These are phyloP conservation scores for Stercorarius parasiticus DNA, from an alignment of 2,113 vertebrate species.

Conservation along the genomic window DNA sequence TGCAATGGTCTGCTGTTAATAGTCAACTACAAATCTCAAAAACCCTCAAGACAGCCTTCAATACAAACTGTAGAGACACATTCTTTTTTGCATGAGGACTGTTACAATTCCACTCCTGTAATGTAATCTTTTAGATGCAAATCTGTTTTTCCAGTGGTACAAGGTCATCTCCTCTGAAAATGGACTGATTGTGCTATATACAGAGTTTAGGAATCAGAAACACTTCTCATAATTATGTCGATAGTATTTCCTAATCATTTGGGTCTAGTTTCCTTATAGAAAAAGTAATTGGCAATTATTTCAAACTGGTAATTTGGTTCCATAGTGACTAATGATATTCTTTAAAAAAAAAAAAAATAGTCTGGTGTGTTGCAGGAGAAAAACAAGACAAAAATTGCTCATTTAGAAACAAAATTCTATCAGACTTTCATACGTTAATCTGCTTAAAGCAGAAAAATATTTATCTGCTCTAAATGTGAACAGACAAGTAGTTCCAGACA, in stretches of 20 bases:
- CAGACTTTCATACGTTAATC: not conserved
- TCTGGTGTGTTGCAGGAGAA: not conserved
- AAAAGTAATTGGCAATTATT: slow-evolving; percentile 31
- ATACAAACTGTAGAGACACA: not conserved
- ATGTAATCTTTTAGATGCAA: not conserved
- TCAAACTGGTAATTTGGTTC: not conserved
- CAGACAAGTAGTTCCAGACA: not conserved
- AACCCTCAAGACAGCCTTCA: not conserved
- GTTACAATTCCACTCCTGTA: not conserved
- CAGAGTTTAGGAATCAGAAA: not conserved
- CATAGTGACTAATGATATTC: not conserved
- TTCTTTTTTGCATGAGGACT: not conserved
- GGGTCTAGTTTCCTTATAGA: not conserved
- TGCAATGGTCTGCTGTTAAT: not conserved
- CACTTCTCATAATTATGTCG: not conserved
- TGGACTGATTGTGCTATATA: not conserved
- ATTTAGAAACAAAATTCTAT: slow-evolving; percentile 15
- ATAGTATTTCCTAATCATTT: not conserved
- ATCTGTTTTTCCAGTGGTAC: not conserved
- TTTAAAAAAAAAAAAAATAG: not conserved
- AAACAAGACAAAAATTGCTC: not conserved
- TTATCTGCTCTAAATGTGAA: not conserved
- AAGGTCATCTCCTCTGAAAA: slow-evolving; percentile 8
- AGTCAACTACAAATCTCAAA: not conserved
- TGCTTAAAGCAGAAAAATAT: slow-evolving; percentile 20